phyloP scores from a whole-genome alignment of 2,888 invertebrate species.

The Drosophila parthenogenetica region DNA sequence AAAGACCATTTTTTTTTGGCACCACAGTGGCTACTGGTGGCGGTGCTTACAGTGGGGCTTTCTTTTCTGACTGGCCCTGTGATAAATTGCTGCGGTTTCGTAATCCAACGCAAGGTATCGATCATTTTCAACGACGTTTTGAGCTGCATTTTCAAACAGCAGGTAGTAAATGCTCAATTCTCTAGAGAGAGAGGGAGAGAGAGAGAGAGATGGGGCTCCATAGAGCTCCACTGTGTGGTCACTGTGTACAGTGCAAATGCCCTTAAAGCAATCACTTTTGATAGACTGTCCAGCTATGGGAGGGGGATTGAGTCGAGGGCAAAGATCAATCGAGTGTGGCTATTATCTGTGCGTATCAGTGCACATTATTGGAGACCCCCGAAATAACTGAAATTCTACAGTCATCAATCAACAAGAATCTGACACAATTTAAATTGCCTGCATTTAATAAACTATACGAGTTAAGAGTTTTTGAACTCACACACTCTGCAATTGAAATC shows the following conservation, averaged over 20 bases:
- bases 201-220: slow-evolving; percentile 3
- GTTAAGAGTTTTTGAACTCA: slow-evolving; percentile 1
- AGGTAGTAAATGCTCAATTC: slow-evolving; percentile 61
- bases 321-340: slow-evolving; percentile 66
- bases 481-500: slow-evolving; percentile 49
- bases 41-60: slow-evolving; percentile 46
- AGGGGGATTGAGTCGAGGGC: slow-evolving; percentile 17
- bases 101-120: slow-evolving; percentile 67
- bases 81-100: slow-evolving; percentile 73
- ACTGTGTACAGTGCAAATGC: slow-evolving; percentile 49
- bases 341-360: slow-evolving; percentile 36
- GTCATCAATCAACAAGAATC: slow-evolving; percentile 76
- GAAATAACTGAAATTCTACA: slow-evolving; percentile 45
- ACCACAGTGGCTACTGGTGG: slow-evolving; percentile 68
- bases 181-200: background rate
- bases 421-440: slow-evolving; percentile 75
- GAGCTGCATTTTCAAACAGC: slow-evolving; percentile 69
- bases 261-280: slow-evolving; percentile 54
- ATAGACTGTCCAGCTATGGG: slow-evolving; percentile 49
- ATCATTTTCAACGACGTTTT: slow-evolving; percentile 72
- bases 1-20: slow-evolving; percentile 57
- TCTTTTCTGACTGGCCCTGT: slow-evolving; percentile 58
- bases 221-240: slow-evolving; percentile 40
- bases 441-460: slow-evolving; percentile 52
- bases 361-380: slow-evolving; percentile 39